Base-by-base conservation (phyloP, 2,113 vertebrate species). In the Apteryx mantelli region DNA sequence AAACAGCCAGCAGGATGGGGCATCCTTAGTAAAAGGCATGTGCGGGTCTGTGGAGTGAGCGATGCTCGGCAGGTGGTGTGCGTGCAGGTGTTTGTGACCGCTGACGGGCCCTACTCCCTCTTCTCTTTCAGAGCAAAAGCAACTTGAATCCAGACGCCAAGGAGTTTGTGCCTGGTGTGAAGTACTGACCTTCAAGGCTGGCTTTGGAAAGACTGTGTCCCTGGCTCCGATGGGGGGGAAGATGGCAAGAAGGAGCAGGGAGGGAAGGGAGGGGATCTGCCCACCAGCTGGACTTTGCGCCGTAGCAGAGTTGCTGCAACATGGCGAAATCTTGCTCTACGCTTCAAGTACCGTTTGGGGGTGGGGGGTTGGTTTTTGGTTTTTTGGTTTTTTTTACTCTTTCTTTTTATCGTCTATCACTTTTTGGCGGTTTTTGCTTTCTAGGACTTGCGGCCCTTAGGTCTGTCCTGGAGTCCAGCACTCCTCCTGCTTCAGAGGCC, bases 91-190 rank as follows among this genome's bases (percentile, higher is more conserved):
- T 26, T 7, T 28, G 46, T 42, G 56, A 12, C 13, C 7, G 1
- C n/a, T 38, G 12, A 42, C 11, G 52, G 13, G 3, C 10, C 87
- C 86, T 40, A n/a, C 63, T 82, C 70, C 77, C 56, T 34, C 36
- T 73, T 82, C 96, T 82, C 69, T 96, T 96, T 38, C 98, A 99
- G 99, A 99, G 99, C 98, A 99, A 99, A 99, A 99, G 99, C 98
- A 98, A 98, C 97, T 99, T 99, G 98, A 99, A 99, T 89, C 99
- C 99, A 1, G 99, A 99, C 46, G 99, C 99, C 76, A 99, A 99
- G 99, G 99, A 99, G 98, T 99, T 99, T 58, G 97, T 99, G 91
- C 99, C 99, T 3, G 99, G 99, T 80, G 99, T 99, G 98, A 99
- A 99, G 98, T 99, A 99, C 98, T 99, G 98, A 99, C 96, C 88